Conservation (phyloP, 2,888 invertebrate species). For the Phaedon cochleariae region DNA sequence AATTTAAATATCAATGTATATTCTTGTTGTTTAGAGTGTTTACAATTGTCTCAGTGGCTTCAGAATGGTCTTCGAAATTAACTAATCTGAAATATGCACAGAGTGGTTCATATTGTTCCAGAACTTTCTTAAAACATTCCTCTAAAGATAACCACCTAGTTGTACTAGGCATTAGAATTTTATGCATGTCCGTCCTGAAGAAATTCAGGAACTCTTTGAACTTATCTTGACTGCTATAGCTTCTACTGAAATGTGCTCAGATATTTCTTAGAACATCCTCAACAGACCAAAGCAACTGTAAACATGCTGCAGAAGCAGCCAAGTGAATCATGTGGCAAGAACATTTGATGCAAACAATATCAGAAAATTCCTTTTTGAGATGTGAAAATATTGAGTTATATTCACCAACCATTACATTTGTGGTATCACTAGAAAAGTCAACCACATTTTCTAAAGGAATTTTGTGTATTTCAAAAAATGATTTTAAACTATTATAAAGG, state of each 20-base stretch:
- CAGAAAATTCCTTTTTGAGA: neutral
- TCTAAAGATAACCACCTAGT: neutral
- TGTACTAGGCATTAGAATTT: conserved; percentile 1
- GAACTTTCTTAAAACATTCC: too few relatives aligned
- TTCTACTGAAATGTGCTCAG: too few relatives aligned
- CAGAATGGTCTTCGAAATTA: too few relatives aligned
- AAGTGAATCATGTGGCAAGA: neutral
- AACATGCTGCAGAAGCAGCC: neutral
- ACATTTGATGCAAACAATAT: neutral
- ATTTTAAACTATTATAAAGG: neutral
- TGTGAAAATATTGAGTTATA: neutral
- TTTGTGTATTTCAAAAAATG: neutral
- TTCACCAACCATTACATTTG: neutral
- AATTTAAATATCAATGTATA: too few relatives aligned
- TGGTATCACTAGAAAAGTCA: neutral
- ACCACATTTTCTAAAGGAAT: neutral
- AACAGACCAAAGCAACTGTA: neutral
- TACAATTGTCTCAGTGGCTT: too few relatives aligned
- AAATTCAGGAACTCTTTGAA: neutral
- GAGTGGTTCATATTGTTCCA: too few relatives aligned
- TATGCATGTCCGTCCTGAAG: neutral
- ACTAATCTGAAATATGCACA: too few relatives aligned
- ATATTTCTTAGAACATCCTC: neutral
- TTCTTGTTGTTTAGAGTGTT: too few relatives aligned
- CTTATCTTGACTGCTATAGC: neutral